Evolutionary conservation across 2,888 invertebrate genomes (phyloP).

Genomic region (Halictus ligatus): DNA sequence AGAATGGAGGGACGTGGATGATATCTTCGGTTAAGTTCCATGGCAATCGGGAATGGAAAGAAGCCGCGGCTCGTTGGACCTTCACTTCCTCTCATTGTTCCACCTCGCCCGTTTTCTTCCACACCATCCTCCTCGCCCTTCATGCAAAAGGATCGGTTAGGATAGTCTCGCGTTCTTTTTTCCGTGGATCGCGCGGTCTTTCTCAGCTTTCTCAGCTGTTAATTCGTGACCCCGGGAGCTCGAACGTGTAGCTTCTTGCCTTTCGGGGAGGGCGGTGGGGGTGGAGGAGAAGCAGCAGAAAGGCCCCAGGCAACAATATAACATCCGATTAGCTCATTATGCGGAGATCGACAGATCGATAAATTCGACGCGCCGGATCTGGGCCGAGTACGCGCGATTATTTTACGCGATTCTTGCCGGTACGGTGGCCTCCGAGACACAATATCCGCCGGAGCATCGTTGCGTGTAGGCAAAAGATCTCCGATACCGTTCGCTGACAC

Average conservation of each 20-base stretch:
- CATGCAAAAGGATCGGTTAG: slow-evolving; percentile 7
- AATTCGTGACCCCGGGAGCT: slow-evolving; percentile 57
- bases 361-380: slow-evolving; percentile 77
- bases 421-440: slow-evolving; percentile 46
- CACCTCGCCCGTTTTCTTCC: slow-evolving; percentile 56
- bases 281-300: not conserved
- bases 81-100: slow-evolving; percentile 84
- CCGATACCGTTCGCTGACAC: not conserved
- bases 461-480: slow-evolving; percentile 40
- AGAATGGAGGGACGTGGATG: slow-evolving; percentile 71
- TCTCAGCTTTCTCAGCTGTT: slow-evolving; percentile 64
- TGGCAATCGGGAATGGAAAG: slow-evolving; percentile 76
- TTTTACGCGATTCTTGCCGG: slow-evolving; percentile 65
- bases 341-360: slow-evolving; percentile 79
- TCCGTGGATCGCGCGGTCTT: not conserved
- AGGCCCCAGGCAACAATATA: slow-evolving; percentile 64
- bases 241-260: not conserved
- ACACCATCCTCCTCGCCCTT: slow-evolving; percentile 22
- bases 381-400: slow-evolving; percentile 66
- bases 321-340: slow-evolving; percentile 82
- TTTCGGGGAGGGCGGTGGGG: not conserved
- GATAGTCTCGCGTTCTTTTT: not conserved
- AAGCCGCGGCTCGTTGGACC: slow-evolving; percentile 82
- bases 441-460: slow-evolving; percentile 41
- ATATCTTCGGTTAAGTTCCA: slow-evolving; percentile 70